phyloP scores from a whole-genome alignment of 1,140 invertebrate genomes.

The Hyles vespertilio region DNA sequence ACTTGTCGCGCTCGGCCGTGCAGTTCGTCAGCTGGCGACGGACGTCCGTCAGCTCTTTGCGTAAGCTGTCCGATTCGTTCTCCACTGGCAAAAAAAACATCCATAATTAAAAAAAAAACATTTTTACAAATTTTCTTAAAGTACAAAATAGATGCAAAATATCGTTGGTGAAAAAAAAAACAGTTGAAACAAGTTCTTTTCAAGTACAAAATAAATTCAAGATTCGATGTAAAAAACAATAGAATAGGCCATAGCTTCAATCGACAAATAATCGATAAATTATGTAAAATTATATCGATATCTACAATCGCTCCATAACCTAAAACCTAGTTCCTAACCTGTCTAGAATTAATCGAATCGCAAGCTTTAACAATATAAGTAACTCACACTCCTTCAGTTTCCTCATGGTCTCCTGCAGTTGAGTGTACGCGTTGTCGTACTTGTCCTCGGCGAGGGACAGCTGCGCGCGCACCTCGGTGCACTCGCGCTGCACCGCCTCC shows the following conservation, averaged over 20 bases:
- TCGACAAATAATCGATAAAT: too few species aligned
- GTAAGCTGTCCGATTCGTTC: slow-evolving; percentile 82
- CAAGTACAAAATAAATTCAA: too few species aligned
- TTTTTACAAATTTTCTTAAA: background rate
- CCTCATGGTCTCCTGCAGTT: slow-evolving; percentile 84
- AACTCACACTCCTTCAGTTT: slow-evolving; percentile 86
- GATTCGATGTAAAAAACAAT: too few species aligned
- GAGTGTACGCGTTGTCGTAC: slow-evolving; percentile 82
- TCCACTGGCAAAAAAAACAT: slow-evolving; percentile 78
- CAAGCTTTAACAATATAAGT: too few species aligned
- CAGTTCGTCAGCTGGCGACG: slow-evolving; percentile 87
- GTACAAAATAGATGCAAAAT: too few species aligned
- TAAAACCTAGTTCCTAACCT: too few species aligned
- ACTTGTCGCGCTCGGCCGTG: slow-evolving; percentile 90
- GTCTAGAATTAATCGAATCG: too few species aligned
- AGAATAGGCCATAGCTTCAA: too few species aligned
- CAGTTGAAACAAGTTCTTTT: too few species aligned
- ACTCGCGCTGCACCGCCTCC: slow-evolving; percentile 80
- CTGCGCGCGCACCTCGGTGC: slow-evolving; percentile 86
- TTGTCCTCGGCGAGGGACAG: slow-evolving; percentile 86
- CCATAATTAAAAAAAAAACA: background rate
- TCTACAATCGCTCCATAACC: too few species aligned
- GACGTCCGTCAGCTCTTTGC: slow-evolving; percentile 90
- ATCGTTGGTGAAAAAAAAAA: too few species aligned
- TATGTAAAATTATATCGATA: too few species aligned